Conservation (phyloP, 1,140 invertebrate genomes). For the Dolichoris vasculosae region DNA sequence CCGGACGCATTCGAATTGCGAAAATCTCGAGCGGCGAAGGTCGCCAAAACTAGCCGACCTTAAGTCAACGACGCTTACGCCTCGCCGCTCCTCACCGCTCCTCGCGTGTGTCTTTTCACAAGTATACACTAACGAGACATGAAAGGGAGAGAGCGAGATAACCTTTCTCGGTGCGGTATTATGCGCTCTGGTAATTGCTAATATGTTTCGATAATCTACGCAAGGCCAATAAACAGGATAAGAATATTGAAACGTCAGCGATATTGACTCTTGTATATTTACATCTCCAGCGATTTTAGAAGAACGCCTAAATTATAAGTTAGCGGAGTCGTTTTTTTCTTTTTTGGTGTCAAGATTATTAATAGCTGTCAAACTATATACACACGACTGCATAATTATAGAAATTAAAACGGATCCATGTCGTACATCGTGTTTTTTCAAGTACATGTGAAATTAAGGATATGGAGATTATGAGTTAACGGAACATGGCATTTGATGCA, state of each 20-base stretch:
- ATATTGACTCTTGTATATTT: background rate
- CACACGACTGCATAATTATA: too few species aligned
- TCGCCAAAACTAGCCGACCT: conserved; percentile 31
- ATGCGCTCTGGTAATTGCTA: background rate
- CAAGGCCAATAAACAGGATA: background rate
- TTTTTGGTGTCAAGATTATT: background rate
- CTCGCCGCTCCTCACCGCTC: too few species aligned
- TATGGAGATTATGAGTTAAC: too few species aligned
- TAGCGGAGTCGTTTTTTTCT: background rate
- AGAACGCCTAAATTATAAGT: background rate
- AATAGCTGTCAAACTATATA: too few species aligned
- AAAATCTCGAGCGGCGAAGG: conserved; percentile 8
- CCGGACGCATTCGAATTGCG: conserved; percentile 4
- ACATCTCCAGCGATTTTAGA: background rate
- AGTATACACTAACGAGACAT: background rate
- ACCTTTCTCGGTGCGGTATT: background rate
- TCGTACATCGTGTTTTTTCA: too few species aligned
- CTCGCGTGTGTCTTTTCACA: background rate
- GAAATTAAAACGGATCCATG: too few species aligned
- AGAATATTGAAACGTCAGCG: conserved; percentile 23
- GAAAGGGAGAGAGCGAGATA: background rate
- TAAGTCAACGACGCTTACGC: background rate
- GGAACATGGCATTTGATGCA: too few species aligned
- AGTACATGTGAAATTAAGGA: too few species aligned
- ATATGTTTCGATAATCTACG: too few species aligned